A percentile compares a stretch with the other conserved stretches of the same genome.
phyloP scores from a whole-genome alignment of 2,888 invertebrate species.

The Eupithecia vulgata region DNA sequence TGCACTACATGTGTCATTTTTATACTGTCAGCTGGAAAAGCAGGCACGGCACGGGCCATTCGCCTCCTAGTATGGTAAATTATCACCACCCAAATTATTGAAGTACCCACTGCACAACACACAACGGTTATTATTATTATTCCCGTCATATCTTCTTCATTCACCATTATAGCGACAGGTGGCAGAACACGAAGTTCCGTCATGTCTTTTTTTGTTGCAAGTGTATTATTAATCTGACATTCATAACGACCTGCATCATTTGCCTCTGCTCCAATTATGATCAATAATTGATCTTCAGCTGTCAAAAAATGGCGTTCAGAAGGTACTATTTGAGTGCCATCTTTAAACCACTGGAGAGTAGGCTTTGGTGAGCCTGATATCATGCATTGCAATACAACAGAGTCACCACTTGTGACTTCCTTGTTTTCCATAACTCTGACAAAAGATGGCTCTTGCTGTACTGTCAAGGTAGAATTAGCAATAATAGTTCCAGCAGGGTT shows the following conservation, averaged over 20 bases:
- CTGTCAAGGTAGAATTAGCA: slow-evolving; percentile 93
- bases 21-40: slow-evolving; percentile 75
- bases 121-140: slow-evolving; percentile 95
- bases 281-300: slow-evolving; percentile 92
- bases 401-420: slow-evolving; percentile 91
- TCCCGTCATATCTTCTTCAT: slow-evolving; percentile 91
- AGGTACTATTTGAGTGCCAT: slow-evolving; percentile 87
- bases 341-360: slow-evolving; percentile 92
- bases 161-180: slow-evolving; percentile 80
- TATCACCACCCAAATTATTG: slow-evolving; percentile 95
- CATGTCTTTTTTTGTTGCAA: slow-evolving; percentile 90
- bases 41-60: slow-evolving; percentile 79
- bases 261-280: slow-evolving; percentile 91
- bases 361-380: slow-evolving; percentile 94
- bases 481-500: slow-evolving; percentile 94
- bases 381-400: slow-evolving; percentile 94
- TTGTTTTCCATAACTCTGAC: slow-evolving; percentile 93
- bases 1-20: slow-evolving; percentile 81
- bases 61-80: slow-evolving; percentile 93
- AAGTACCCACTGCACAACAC: slow-evolving; percentile 95
- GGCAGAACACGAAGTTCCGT: slow-evolving; percentile 89
- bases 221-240: slow-evolving; percentile 94
- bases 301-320: slow-evolving; percentile 94
- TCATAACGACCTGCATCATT: slow-evolving; percentile 94
- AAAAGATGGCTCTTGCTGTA: slow-evolving; percentile 94